Conservation (phyloP, 2,797 vertebrate genomes). For the Sorex maritimensis region DNA sequence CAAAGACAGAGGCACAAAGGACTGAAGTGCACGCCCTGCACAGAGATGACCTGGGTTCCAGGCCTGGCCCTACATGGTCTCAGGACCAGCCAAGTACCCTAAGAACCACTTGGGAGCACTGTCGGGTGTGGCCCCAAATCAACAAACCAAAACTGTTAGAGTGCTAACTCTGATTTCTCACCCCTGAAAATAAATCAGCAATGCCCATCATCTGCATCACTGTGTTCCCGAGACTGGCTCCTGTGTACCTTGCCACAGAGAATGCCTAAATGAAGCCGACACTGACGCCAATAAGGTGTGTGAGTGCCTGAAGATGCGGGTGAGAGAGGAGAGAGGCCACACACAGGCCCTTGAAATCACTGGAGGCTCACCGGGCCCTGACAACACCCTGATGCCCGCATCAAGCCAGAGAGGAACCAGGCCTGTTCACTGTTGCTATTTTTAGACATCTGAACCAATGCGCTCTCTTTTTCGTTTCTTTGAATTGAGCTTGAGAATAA, state of each 20-base stretch:
- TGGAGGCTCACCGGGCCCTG: background rate
- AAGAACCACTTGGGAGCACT: too few species aligned
- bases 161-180: constrained; percentile 4
- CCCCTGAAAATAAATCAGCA: constrained; percentile 9
- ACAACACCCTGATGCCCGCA: background rate
- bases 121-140: too few species aligned
- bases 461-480: background rate
- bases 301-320: background rate
- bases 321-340: background rate
- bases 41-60: too few species aligned
- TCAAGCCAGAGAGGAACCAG: background rate
- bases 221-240: background rate
- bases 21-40: too few species aligned
- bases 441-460: background rate
- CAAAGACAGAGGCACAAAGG: too few species aligned
- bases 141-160: background rate
- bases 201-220: background rate
- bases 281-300: background rate
- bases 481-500: constrained; percentile 36
- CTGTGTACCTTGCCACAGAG: background rate
- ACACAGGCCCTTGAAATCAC: background rate
- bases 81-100: too few species aligned
- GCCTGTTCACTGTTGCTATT: background rate
- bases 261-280: background rate
- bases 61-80: too few species aligned